These are phyloP conservation scores for Anisognathus igniventris DNA, from an alignment of 2,797 vertebrate species.

Conservation along the genomic window DNA sequence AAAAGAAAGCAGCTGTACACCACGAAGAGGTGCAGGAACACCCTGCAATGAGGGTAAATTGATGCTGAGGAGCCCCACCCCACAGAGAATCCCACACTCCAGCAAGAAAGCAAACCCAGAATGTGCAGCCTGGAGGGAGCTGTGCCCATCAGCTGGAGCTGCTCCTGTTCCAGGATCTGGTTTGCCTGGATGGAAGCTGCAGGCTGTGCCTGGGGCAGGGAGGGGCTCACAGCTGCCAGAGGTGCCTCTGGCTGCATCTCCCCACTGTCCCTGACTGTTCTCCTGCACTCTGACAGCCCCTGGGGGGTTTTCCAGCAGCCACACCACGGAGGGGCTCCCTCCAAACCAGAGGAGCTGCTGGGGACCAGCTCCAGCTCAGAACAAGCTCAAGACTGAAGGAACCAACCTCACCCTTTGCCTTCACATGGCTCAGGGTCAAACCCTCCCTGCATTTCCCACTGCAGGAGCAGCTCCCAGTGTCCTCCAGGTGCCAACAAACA, in stretches of 20 bases:
- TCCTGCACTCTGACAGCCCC: neutral
- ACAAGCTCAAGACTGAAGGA: neutral
- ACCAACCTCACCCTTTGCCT: neutral
- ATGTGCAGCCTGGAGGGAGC: neutral
- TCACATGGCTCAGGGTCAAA: rapidly evolving
- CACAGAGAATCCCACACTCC: neutral
- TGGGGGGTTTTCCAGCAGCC: neutral
- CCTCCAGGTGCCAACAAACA: neutral
- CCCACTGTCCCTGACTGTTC: neutral
- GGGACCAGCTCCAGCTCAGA: neutral
- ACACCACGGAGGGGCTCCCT: rapidly evolving
- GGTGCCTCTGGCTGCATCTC: neutral
- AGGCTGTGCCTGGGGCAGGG: neutral
- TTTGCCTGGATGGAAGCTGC: neutral
- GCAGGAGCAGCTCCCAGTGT: neutral
- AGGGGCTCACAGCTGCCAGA: neutral
- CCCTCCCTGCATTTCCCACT: neutral
- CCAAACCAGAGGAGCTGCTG: rapidly evolving
- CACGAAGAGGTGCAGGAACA: rapidly evolving
- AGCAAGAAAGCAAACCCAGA: neutral
- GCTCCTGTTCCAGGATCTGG: neutral
- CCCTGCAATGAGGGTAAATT: neutral
- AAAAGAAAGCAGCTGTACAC: neutral
- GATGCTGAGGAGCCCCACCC: neutral
- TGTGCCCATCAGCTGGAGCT: rapidly evolving